Evolutionary conservation across 2,113 vertebrate species (phyloP).

Genomic region (Seriola rivoliana): DNA sequence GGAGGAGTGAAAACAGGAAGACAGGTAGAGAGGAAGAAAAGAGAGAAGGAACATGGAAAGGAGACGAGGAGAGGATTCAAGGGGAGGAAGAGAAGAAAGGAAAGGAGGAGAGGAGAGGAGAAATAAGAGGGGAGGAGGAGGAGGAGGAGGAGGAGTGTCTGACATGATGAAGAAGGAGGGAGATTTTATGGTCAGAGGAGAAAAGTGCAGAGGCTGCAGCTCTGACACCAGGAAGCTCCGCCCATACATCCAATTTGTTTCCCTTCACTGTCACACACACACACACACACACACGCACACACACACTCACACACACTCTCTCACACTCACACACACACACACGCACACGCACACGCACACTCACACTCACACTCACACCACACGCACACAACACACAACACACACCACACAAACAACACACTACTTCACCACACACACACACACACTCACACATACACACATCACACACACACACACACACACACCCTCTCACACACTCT

Average conservation of each 20-base stretch:
- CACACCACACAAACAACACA: too few species aligned
- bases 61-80: neutral
- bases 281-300: neutral
- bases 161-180: conserved; percentile 52
- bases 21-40: too few species aligned
- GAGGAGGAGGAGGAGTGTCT: conserved; percentile 14
- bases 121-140: too few species aligned
- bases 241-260: conserved; percentile 53
- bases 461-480: too few species aligned
- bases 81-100: too few species aligned
- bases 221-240: conserved; percentile 27
- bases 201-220: conserved; percentile 67
- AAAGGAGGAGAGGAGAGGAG: neutral
- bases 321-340: neutral
- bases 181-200: conserved; percentile 65
- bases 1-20: too few species aligned
- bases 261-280: neutral
- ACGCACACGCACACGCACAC: neutral
- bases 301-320: too few species aligned
- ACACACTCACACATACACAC: too few species aligned
- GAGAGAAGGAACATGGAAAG: neutral
- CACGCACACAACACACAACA: too few species aligned
- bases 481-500: too few species aligned
- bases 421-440: too few species aligned
- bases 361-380: too few species aligned